Percentiles rank a stretch among this genome's conserved stretches.
These are phyloP conservation scores for Pollenia angustigena DNA, from an alignment of 2,888 invertebrate species.

Conservation along the genomic window DNA sequence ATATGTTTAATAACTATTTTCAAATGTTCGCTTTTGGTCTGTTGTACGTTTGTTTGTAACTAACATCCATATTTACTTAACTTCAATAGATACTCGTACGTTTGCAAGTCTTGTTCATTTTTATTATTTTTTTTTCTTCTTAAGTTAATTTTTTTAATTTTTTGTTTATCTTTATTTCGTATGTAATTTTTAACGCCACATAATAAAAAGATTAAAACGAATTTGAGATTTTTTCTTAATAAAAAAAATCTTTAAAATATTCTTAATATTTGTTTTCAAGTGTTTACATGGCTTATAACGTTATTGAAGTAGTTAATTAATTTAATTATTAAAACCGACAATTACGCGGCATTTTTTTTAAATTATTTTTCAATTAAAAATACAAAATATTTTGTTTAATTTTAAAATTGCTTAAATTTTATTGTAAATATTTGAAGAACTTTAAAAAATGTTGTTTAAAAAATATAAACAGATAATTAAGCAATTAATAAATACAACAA, in stretches of 20 bases:
- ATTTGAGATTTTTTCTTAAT: not conserved
- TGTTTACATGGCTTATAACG: conserved; percentile 63
- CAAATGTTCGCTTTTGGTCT: conserved; percentile 22
- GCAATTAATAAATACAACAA: no score
- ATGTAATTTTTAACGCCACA: conserved; percentile 40
- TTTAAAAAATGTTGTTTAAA: not conserved
- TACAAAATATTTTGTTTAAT: conserved; percentile 29
- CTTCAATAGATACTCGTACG: conserved; percentile 44
- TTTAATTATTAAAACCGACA: conserved; percentile 52
- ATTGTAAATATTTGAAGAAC: conserved; percentile 33
- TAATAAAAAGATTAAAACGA: conserved; percentile 31
- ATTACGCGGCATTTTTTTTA: conserved; percentile 27
- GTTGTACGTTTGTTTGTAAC: conserved; percentile 36
- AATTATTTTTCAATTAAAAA: conserved; percentile 19
- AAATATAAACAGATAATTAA: not conserved
- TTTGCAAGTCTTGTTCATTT: conserved; percentile 13
- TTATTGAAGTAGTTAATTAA: conserved; percentile 64
- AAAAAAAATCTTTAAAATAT: conserved; percentile 41
- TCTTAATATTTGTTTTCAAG: conserved; percentile 59
- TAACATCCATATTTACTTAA: conserved; percentile 65
- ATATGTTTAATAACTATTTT: conserved; percentile 18
- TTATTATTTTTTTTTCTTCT: not conserved
- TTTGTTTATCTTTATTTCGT: conserved; percentile 37
- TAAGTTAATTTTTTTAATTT: conserved; percentile 18
- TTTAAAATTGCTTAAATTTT: conserved; percentile 13